A percentile compares a stretch with the other conserved stretches of the same genome.
Evolutionary conservation across 1,140 invertebrate species (phyloP).

Genomic region (Sminthurinus signatus): DNA sequence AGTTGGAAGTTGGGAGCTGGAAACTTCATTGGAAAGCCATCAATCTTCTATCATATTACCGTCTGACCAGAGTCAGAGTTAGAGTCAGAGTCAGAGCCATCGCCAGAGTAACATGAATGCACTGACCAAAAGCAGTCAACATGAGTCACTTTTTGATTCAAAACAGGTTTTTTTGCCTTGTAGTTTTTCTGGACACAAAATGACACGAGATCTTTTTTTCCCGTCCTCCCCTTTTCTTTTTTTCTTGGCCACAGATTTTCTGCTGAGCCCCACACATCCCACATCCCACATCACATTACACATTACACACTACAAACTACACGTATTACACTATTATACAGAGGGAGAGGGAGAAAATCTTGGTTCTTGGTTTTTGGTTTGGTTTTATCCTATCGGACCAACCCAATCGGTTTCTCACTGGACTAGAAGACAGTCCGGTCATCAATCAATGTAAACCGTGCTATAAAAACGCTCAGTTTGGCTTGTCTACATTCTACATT

Average conservation of each 20-base stretch:
- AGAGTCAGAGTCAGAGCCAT: not conserved
- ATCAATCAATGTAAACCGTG: slow-evolving; percentile 12
- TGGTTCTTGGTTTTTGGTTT: not conserved
- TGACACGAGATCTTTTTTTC: too few species aligned
- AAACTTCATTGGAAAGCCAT: slow-evolving; percentile 10
- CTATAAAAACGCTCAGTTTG: slow-evolving; percentile 1
- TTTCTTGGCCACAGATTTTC: too few species aligned
- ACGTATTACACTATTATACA: too few species aligned
- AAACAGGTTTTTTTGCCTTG: not conserved
- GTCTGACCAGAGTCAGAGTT: not conserved
- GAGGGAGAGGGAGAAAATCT: not conserved
- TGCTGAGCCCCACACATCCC: too few species aligned
- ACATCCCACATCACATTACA: too few species aligned
- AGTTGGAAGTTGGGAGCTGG: too few species aligned
- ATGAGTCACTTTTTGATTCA: slow-evolving; percentile 2
- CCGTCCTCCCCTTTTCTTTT: too few species aligned
- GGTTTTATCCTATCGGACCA: slow-evolving; percentile 1
- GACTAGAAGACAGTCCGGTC: slow-evolving; percentile 7
- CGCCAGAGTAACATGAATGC: not conserved
- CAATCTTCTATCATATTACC: slow-evolving; percentile 11
- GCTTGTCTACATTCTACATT: too few species aligned
- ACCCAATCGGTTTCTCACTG: slow-evolving; percentile 8
- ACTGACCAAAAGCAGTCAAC: not conserved
- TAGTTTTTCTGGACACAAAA: too few species aligned
- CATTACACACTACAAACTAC: too few species aligned